These are phyloP conservation scores for Rhimphoctona megacephalus DNA, from an alignment of 2,888 invertebrate species.

Conservation along the genomic window DNA sequence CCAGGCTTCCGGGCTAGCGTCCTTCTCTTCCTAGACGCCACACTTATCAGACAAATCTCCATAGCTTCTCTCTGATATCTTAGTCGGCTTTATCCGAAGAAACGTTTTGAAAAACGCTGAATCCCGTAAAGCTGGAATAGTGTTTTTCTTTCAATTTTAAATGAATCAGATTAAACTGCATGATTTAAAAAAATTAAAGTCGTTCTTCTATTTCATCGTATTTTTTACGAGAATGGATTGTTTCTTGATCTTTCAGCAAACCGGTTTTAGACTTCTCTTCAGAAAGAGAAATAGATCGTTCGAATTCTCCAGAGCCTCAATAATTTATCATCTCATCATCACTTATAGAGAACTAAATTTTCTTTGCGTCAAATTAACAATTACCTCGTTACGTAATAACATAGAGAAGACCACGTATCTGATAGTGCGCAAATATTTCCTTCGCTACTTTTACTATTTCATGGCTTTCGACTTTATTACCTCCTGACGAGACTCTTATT, in stretches of 20 bases:
- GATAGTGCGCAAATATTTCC: background rate
- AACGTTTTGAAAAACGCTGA: background rate
- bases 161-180: background rate
- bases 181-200: background rate
- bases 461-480: conserved; percentile 33
- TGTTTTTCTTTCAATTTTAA: background rate
- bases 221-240: too few relatives aligned
- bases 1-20: background rate
- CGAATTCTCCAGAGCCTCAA: background rate
- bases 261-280: too few relatives aligned
- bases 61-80: background rate
- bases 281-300: background rate
- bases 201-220: background rate
- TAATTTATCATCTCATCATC: background rate
- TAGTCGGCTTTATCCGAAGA: background rate
- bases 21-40: background rate
- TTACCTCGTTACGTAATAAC: background rate
- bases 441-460: conserved; percentile 26
- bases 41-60: background rate
- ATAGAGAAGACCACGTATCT: background rate
- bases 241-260: too few relatives aligned
- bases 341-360: background rate
- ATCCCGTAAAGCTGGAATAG: background rate
- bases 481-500: conserved; percentile 9
- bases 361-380: background rate